Evolutionary conservation across 2,888 invertebrate species (phyloP).

Genomic region (Apodemia mormo): DNA sequence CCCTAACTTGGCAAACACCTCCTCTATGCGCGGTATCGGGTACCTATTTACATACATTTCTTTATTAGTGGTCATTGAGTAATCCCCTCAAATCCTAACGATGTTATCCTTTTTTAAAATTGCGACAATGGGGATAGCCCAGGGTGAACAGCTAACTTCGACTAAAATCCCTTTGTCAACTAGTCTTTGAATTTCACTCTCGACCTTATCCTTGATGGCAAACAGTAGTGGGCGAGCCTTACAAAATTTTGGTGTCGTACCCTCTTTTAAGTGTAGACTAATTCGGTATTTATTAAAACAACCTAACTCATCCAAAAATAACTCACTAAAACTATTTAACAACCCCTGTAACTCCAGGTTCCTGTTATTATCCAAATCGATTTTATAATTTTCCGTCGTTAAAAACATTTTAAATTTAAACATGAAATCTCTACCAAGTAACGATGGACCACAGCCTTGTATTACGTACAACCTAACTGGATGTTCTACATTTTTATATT

Average conservation of each 20-base stretch:
- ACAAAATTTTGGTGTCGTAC: constrained; percentile 33
- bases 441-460: constrained; percentile 34
- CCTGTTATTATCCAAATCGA: too few relatives aligned
- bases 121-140: constrained; percentile 32
- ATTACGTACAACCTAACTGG: constrained; percentile 35
- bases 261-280: constrained; percentile 30
- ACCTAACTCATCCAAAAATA: too few relatives aligned
- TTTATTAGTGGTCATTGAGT: constrained; percentile 30
- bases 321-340: too few relatives aligned
- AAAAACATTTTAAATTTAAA: constrained; percentile 28
- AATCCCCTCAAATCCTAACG: constrained; percentile 31
- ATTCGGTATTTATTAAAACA: too few relatives aligned
- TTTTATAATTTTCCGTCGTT: not conserved
- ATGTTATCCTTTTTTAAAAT: constrained; percentile 30
- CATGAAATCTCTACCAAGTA: constrained; percentile 35
- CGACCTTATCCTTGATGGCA: too few relatives aligned
- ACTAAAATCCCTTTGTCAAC: too few relatives aligned
- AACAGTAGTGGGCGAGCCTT: constrained; percentile 29
- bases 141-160: too few relatives aligned
- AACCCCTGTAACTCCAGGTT: too few relatives aligned
- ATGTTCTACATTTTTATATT: too few relatives aligned
- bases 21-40: constrained; percentile 31
- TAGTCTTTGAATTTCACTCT: too few relatives aligned
- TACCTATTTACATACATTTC: constrained; percentile 33
- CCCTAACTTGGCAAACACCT: constrained; percentile 35